Evolutionary conservation across 2,797 vertebrate genomes (phyloP), one percentile per base, ranked within the genome.

Genomic region (Xiphophorus birchmanni): DNA sequence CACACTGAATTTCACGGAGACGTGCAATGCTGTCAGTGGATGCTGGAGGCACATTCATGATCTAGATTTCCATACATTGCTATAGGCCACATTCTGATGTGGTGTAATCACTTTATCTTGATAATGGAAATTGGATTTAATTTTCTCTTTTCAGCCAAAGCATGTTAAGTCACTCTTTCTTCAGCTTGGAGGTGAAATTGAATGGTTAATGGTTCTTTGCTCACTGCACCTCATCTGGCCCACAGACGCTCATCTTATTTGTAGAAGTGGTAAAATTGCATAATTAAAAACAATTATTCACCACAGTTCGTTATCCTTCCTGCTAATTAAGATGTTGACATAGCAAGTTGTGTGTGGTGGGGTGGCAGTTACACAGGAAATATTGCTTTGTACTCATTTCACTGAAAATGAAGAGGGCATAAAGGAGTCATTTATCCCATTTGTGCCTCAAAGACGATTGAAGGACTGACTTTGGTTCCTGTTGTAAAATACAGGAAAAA

Each of bases 231-330:
- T 90, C 82, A 88, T 82, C 84, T 86, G 85, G 84, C 87, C 84
- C 88, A 91, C 92, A 93, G 92, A 94, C 90, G 90, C 93, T 75
- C 87, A 94, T 93, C 92, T 91, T 94, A 93, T 94, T 94, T 94
- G 92, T 92, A 88, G 88, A 88, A 91, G 89, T 73, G 77, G 87
- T 94, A 92, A 93, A 94, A 92, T 91, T 86, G 86, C 88, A 84
- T 94, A 94, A 95, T 93, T 95, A 92, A 94, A 94, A 95, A 91
- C 92, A 91, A 94, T 94, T 93, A 94, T 91, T 95, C 94, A 94
- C 91, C 79, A 85, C 86, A 90, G 88, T 91, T 93, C 84, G 76
- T 93, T 94, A 93, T 88, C 83, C 74, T 80, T 79, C 75, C 78
- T 85, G 91, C 92, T 94, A 94, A 94, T 94, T 94, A 94, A 91